Evolutionary conservation across 2,113 vertebrate genomes (phyloP).

Genomic region (Apteryx owenii): DNA sequence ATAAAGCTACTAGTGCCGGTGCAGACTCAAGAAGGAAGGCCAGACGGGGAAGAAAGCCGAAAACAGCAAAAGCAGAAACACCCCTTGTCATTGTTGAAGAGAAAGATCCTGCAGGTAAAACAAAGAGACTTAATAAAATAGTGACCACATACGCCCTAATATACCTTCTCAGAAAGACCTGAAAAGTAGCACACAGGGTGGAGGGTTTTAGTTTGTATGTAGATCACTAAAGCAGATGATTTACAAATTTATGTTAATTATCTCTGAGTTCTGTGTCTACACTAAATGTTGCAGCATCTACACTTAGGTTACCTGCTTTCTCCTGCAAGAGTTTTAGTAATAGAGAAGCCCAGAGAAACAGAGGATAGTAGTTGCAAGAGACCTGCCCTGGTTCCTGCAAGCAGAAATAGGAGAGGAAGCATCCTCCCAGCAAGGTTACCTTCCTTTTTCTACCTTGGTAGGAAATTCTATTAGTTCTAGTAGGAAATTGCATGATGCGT

Average conservation of each 20-base stretch:
- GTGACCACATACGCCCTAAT: neutral
- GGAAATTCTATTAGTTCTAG: neutral
- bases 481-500: neutral
- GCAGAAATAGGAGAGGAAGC: neutral
- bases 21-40: constrained; percentile 80
- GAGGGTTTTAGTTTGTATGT: neutral
- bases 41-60: constrained; percentile 84
- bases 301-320: neutral
- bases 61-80: constrained; percentile 75
- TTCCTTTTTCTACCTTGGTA: neutral
- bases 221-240: neutral
- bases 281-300: neutral
- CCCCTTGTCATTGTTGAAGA: constrained; percentile 61
- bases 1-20: neutral
- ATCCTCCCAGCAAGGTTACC: neutral
- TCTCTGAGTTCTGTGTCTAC: neutral
- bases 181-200: neutral
- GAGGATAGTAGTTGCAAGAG: neutral
- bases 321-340: neutral
- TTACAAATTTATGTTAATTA: neutral
- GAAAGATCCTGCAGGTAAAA: constrained; percentile 81
- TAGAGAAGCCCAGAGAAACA: neutral
- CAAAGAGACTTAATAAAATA: neutral
- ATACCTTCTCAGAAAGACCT: neutral
- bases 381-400: neutral